phyloP scores from a whole-genome alignment of 30 jellyfish, hydroid and myxozoan species.

The Aurelia aurita region DNA sequence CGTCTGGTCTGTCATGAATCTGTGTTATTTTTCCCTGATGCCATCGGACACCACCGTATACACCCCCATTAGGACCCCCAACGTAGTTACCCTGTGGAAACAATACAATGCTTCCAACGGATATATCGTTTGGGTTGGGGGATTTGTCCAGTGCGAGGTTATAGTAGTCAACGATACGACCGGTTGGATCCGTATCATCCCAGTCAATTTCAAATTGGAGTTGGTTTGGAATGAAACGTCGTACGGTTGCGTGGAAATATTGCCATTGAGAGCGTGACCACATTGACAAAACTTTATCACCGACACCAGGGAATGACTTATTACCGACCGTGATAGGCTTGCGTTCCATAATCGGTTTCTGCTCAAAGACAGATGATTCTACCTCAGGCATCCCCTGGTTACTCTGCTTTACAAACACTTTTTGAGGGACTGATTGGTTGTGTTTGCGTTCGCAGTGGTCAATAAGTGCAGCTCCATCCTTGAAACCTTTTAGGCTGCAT shows the following conservation, averaged over 20 bases:
- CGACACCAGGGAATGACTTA: conserved; percentile 29
- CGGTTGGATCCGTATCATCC: conserved; percentile 94
- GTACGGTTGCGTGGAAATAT: conserved; percentile 81
- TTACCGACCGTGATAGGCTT: conserved; percentile 11
- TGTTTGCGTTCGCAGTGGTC: conserved; percentile 35
- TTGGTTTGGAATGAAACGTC: conserved; percentile 50
- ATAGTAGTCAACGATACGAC: conserved; percentile 80
- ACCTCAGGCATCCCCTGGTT: not conserved
- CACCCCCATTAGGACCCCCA: conserved; percentile 45
- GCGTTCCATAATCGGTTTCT: not conserved
- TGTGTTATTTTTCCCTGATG: conserved; percentile 76
- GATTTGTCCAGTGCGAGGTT: conserved; percentile 79
- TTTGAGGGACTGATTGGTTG: not conserved
- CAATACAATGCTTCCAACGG: conserved; percentile 72
- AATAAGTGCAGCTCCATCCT: conserved; percentile 47
- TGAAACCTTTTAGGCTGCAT: conserved; percentile 55
- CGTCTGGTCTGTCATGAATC: conserved; percentile 19
- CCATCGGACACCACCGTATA: conserved; percentile 81
- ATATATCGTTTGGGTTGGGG: conserved; percentile 74
- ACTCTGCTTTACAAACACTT: not conserved
- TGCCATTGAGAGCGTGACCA: conserved; percentile 91
- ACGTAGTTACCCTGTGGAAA: conserved; percentile 75
- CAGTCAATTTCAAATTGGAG: conserved; percentile 84
- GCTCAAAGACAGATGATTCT: not conserved
- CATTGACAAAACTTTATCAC: conserved; percentile 83